A percentile compares a stretch with the other conserved stretches of the same genome.
Conservation (phyloP, 2,113 vertebrate species). For the Notiomystis cincta region DNA sequence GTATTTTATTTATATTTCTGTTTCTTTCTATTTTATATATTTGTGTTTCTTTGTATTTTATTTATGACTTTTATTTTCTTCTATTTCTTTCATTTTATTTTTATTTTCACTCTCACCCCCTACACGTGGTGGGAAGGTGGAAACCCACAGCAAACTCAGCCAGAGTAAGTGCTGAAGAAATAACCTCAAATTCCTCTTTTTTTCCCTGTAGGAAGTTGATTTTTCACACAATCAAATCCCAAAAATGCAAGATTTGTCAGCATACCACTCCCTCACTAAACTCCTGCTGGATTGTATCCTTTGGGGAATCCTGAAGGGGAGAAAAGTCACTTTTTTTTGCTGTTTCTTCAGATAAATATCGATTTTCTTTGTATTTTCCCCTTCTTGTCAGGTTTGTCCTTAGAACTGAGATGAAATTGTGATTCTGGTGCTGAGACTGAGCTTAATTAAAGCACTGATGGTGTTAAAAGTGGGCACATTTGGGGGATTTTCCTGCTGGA, state of each 20-base stretch:
- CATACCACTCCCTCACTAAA: conserved; percentile 72
- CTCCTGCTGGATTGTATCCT: conserved; percentile 94
- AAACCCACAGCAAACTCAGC: not conserved
- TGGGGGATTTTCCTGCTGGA: not conserved
- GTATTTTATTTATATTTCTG: not conserved
- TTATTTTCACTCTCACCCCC: not conserved
- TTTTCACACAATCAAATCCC: conserved; percentile 85
- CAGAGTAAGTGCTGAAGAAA: not conserved
- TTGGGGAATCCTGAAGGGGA: not conserved
- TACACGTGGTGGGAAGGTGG: not conserved
- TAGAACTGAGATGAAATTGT: not conserved
- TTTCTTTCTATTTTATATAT: too few relatives aligned
- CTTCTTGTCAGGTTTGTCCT: not conserved
- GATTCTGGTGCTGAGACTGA: not conserved
- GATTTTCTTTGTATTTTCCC: not conserved
- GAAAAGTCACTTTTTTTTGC: not conserved
- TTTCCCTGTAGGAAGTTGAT: conserved; percentile 80
- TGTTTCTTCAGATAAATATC: not conserved
- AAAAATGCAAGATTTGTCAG: conserved; percentile 84
- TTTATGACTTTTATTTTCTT: not conserved
- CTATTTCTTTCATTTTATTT: not conserved
- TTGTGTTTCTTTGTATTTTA: not conserved
- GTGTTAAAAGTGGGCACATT: not conserved
- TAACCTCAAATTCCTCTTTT: not conserved
- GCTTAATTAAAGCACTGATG: not conserved